Evolutionary conservation across 2,797 vertebrate species (phyloP), one percentile per base, ranked within the genome.

Genomic region (Darevskia nairensis): DNA sequence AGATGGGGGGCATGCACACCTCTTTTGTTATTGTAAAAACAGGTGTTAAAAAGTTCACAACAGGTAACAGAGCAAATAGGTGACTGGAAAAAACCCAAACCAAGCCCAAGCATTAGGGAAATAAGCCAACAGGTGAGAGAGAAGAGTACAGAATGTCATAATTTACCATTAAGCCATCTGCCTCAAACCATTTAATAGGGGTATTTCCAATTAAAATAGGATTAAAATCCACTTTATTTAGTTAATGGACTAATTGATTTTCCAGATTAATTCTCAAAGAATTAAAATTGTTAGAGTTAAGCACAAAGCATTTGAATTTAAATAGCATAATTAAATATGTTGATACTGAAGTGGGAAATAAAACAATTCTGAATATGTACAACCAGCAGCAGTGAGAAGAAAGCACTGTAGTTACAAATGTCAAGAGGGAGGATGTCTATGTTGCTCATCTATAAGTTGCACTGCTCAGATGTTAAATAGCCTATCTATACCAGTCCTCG

Each of bases 121-220:
- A 41, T 21, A 39, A 61, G 46, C 6, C 19, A 59, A 80, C 7
- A 4, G 25, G 29, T 39, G 17, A 27, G 69, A 66, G 25, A 29
- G 1, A 55, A 55, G 72, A 35, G 11, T 27, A 5, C 27, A 75
- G n/a, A 41, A 64, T 44, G 39, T 46, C 21, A 41, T 71, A 39
- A 8, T 72, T 80, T 59, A 71, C 19, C n/a, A 25, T 15, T 29
- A 44, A 64, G 86, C 23, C 25, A 61, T 75, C 27, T 87, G 35
- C 76, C 50, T 3, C 21, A 25, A 64, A 72, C 50, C n/a, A 41
- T 72, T 59, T 55, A 81, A 13, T 72, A 64, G 11, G 69, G 39
- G 27, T 44, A 81, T 15, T 29, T 61, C 71, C 39, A 87, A 61
- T 74, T 84, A 80, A 87, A 75, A 23, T 32, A 86, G 29, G 74